These are phyloP conservation scores for Phrixothrix hirtus DNA, from an alignment of 2,888 invertebrate genomes.

Conservation along the genomic window DNA sequence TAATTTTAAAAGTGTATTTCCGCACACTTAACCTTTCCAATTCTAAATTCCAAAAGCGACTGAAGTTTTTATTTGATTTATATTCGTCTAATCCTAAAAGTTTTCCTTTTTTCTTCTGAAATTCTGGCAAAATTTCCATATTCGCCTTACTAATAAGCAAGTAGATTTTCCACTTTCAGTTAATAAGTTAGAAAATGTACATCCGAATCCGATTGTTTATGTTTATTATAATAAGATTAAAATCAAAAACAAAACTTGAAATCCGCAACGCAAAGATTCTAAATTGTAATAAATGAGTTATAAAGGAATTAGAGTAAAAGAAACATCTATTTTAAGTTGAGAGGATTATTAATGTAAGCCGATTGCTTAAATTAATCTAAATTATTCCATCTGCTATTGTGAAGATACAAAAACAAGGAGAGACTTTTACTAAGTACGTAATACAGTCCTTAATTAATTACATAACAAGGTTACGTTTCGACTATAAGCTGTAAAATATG, in stretches of 20 bases:
- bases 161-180: no score
- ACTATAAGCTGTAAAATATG: constrained; percentile 20
- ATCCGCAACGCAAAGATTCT: background rate
- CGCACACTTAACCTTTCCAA: constrained; percentile 22
- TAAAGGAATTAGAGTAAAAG: background rate
- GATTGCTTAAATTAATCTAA: constrained; percentile 13
- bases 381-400: constrained; percentile 6
- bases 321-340: background rate
- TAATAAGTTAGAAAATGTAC: no score
- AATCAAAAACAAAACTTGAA: background rate
- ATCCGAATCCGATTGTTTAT: background rate
- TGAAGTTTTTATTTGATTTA: constrained; percentile 27
- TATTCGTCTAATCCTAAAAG: constrained; percentile 25
- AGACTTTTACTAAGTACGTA: constrained; percentile 8
- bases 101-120: constrained; percentile 15
- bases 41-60: constrained; percentile 25
- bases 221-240: background rate
- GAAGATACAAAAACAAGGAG: constrained; percentile 9
- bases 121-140: no score
- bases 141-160: no score
- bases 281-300: constrained; percentile 2
- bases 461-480: constrained; percentile 21
- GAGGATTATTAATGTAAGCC: background rate
- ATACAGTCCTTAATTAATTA: constrained; percentile 20
- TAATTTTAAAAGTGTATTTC: constrained; percentile 26